phyloP scores from a whole-genome alignment of 2,113 vertebrate genomes.

The Todiramphus chloris region DNA sequence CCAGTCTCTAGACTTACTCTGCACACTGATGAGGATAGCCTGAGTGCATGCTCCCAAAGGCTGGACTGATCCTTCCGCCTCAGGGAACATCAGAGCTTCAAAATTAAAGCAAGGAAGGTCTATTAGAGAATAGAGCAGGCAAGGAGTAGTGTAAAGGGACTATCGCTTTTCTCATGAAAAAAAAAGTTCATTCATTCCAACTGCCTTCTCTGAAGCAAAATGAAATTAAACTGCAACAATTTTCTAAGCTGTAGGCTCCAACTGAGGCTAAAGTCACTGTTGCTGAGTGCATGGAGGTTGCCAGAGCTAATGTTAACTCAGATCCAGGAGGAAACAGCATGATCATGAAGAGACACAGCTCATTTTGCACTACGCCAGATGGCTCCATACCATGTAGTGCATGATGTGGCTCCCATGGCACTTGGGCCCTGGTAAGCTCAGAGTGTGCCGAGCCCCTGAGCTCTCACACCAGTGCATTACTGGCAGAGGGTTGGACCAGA shows the following conservation, averaged over 20 bases:
- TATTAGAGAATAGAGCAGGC: neutral
- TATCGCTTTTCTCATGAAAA: neutral
- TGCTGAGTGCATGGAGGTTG: neutral
- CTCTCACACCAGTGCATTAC: fast-evolving
- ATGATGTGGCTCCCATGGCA: fast-evolving
- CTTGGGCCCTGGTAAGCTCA: neutral
- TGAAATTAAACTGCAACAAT: neutral
- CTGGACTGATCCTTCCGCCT: neutral
- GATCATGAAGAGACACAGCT: neutral
- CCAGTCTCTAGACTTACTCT: neutral
- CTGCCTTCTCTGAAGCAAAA: neutral
- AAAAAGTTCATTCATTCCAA: neutral
- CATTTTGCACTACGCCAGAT: neutral
- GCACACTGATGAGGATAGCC: neutral
- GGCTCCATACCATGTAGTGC: fast-evolving
- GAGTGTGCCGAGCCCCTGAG: fast-evolving
- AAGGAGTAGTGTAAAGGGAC: neutral
- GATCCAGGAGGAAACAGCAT: neutral
- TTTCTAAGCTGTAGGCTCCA: neutral
- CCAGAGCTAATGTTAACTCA: neutral
- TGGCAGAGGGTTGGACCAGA: too few species aligned
- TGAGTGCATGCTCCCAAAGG: neutral
- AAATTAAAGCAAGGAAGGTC: neutral
- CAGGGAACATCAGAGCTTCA: neutral
- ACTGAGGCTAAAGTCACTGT: neutral